phyloP scores from a whole-genome alignment of 2,797 vertebrate genomes.

The Ctenopoma multispine region DNA sequence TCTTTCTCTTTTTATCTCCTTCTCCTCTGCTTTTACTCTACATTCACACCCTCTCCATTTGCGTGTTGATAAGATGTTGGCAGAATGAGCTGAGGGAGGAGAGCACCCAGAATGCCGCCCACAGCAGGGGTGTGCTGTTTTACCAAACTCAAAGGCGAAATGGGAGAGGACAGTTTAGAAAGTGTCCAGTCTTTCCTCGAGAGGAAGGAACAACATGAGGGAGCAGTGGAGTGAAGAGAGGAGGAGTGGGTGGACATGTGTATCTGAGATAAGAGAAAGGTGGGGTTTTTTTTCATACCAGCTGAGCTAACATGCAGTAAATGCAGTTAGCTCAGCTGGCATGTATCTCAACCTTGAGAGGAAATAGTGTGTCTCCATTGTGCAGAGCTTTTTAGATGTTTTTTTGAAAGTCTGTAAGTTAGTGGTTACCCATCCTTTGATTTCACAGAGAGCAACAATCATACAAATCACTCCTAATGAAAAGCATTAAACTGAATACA shows the following conservation, averaged over 20 bases:
- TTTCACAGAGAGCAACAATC: slow-evolving; percentile 36
- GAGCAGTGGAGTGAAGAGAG: slow-evolving; percentile 15
- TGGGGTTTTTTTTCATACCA: slow-evolving; percentile 32
- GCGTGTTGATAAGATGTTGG: slow-evolving; percentile 72
- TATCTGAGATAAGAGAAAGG: slow-evolving; percentile 15
- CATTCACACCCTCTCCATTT: slow-evolving; percentile 65
- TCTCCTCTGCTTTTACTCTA: slow-evolving; percentile 66
- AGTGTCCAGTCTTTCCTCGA: slow-evolving; percentile 54
- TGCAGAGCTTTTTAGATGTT: slow-evolving; percentile 18
- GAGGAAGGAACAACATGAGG: slow-evolving; percentile 26
- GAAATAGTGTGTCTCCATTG: slow-evolving; percentile 27
- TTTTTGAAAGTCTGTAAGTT: slow-evolving; percentile 16
- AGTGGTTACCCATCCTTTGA: slow-evolving; percentile 17
- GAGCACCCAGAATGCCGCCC: slow-evolving; percentile 51
- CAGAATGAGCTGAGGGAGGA: slow-evolving; percentile 50
- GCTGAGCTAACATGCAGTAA: slow-evolving; percentile 12
- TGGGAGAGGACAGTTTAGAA: slow-evolving; percentile 23
- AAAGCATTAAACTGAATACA: slow-evolving; percentile 49
- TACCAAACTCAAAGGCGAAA: slow-evolving; percentile 39
- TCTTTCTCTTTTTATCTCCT: slow-evolving; percentile 67
- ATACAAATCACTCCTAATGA: slow-evolving; percentile 33
- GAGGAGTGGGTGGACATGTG: slow-evolving; percentile 43
- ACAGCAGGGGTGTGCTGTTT: slow-evolving; percentile 56
- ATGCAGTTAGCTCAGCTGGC: not conserved
- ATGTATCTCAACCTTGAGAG: slow-evolving; percentile 11